These are phyloP conservation scores for Polypterus bichir DNA, from an alignment of 2,113 vertebrate species.

Conservation along the genomic window DNA sequence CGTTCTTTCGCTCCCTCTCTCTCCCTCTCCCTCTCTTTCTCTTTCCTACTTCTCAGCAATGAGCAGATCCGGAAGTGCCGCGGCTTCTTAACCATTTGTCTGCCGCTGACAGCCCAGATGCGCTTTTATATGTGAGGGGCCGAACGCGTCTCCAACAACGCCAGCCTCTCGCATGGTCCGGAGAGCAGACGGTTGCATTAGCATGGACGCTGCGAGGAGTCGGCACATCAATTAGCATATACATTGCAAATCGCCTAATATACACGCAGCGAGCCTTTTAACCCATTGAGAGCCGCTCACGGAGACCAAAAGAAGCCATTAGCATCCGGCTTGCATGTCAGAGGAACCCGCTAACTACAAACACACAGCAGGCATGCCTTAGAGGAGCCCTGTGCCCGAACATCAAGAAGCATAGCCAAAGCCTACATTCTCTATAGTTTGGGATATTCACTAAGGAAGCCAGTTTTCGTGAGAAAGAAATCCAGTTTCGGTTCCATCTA, in stretches of 20 bases:
- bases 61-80: constrained; percentile 28
- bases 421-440: too few relatives aligned
- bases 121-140: neutral
- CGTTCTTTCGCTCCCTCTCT: neutral
- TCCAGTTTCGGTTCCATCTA: too few relatives aligned
- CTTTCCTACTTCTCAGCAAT: constrained; percentile 9
- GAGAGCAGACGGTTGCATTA: neutral
- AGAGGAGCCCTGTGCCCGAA: too few relatives aligned
- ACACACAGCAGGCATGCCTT: too few relatives aligned
- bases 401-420: too few relatives aligned
- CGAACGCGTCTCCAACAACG: too few relatives aligned
- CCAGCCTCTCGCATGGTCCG: neutral
- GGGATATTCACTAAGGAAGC: too few relatives aligned
- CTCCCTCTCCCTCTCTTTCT: neutral
- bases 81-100: constrained; percentile 24
- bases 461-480: too few relatives aligned
- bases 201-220: neutral
- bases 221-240: neutral
- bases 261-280: neutral
- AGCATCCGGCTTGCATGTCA: too few relatives aligned
- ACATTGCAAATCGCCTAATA: neutral
- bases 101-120: constrained; percentile 9
- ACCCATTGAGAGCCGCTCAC: neutral
- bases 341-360: too few relatives aligned
- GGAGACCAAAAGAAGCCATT: neutral